Evolutionary conservation across 2,113 vertebrate genomes (phyloP).

Genomic region (Chloropsis hardwickii): DNA sequence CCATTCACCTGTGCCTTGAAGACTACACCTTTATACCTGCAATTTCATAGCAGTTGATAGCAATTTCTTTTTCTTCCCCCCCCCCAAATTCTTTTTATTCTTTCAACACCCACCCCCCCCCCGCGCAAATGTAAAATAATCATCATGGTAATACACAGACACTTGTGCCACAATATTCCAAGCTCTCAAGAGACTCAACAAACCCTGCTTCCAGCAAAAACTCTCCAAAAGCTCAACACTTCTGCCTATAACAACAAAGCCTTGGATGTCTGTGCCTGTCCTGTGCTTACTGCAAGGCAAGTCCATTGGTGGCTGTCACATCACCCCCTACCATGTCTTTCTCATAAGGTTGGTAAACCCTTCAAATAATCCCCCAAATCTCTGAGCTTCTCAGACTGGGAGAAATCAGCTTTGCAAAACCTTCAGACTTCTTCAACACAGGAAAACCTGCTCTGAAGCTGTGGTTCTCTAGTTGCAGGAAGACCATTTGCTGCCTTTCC

Average conservation of each 20-base stretch:
- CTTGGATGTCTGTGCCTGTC: background rate
- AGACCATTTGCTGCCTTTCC: background rate
- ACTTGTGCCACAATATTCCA: background rate
- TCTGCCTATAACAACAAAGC: background rate
- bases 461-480: background rate
- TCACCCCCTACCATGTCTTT: no score
- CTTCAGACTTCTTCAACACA: background rate
- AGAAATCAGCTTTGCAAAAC: background rate
- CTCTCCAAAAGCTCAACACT: background rate
- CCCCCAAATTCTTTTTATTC: no score
- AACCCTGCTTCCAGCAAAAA: background rate
- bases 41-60: background rate
- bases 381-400: background rate
- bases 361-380: background rate
- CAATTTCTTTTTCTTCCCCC: background rate
- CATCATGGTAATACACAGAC: background rate
- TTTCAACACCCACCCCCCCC: accelerated
- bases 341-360: background rate
- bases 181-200: background rate
- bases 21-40: background rate
- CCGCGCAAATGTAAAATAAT: background rate
- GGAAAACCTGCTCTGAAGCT: background rate
- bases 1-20: background rate
- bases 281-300: background rate
- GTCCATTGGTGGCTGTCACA: background rate